Evolutionary conservation across 1,140 invertebrate genomes (phyloP).

Genomic region (Cherax destructor): DNA sequence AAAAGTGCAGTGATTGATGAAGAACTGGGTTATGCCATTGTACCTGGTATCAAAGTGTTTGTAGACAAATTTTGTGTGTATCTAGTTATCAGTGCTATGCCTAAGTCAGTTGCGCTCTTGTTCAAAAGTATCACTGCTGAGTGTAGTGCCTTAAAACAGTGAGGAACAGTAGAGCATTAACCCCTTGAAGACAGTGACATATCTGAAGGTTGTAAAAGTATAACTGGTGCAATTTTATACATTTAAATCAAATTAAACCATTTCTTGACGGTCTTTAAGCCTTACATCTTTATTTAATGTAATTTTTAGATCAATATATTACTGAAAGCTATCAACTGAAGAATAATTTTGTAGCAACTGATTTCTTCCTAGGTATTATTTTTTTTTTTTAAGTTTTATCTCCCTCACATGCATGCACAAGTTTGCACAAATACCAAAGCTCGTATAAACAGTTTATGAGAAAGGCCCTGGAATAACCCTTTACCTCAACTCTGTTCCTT

Average conservation of each 20-base stretch:
- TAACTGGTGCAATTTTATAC: background rate
- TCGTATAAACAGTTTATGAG: no score
- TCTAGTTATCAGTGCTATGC: background rate
- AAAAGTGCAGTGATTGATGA: background rate
- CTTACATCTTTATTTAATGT: no score
- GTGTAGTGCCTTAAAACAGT: background rate
- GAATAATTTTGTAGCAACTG: no score
- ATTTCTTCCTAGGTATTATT: no score
- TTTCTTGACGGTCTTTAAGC: background rate
- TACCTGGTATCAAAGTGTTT: no score
- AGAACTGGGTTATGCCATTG: background rate
- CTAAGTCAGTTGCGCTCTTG: background rate
- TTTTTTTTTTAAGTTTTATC: no score
- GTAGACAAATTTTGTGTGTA: background rate
- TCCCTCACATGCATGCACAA: no score
- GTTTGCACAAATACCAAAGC: no score
- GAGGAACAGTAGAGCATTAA: background rate
- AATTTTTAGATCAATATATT: no score
- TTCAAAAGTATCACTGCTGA: constrained; percentile 1
- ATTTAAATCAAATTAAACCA: background rate
- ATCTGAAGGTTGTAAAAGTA: background rate
- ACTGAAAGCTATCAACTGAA: no score
- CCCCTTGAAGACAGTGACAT: background rate
- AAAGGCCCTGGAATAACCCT: no score
- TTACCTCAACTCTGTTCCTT: no score